Evolutionary conservation across 2,797 vertebrate species (phyloP).

Genomic region (Myotis daubentonii): DNA sequence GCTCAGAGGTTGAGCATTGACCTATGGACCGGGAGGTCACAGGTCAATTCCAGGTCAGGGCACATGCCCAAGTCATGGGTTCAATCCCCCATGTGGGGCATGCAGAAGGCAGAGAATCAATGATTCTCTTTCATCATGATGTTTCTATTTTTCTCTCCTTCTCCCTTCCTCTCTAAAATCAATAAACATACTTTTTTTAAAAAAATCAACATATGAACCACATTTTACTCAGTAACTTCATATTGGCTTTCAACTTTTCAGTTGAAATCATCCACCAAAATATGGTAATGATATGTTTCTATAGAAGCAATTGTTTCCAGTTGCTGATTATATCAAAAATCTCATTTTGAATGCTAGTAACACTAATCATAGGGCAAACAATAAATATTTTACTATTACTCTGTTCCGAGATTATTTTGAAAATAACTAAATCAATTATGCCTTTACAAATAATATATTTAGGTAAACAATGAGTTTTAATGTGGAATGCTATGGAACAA

Average conservation of each 20-base stretch:
- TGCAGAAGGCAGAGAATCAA: too few relatives aligned
- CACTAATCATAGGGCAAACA: slow-evolving; percentile 27
- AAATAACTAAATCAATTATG: background rate
- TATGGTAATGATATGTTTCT: background rate
- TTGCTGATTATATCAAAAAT: slow-evolving; percentile 57
- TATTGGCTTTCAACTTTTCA: background rate
- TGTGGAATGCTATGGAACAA: background rate
- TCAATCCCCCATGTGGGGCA: too few relatives aligned
- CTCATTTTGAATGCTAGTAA: slow-evolving; percentile 8
- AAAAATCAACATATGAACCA: background rate
- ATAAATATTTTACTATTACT: slow-evolving; percentile 37
- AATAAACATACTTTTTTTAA: too few relatives aligned
- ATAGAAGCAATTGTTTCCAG: slow-evolving; percentile 41
- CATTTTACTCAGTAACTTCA: background rate
- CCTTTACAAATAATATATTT: slow-evolving; percentile 42
- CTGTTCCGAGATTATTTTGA: background rate
- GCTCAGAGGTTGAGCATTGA: too few relatives aligned
- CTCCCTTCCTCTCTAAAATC: too few relatives aligned
- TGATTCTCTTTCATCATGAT: too few relatives aligned
- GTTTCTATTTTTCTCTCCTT: too few relatives aligned
- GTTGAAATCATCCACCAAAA: background rate
- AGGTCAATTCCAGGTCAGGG: too few relatives aligned
- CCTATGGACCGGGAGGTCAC: too few relatives aligned
- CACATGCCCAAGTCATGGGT: too few relatives aligned
- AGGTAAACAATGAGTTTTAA: slow-evolving; percentile 53